Base-by-base conservation (phyloP, 2,888 invertebrate genomes). In the Acleris cristana region DNA sequence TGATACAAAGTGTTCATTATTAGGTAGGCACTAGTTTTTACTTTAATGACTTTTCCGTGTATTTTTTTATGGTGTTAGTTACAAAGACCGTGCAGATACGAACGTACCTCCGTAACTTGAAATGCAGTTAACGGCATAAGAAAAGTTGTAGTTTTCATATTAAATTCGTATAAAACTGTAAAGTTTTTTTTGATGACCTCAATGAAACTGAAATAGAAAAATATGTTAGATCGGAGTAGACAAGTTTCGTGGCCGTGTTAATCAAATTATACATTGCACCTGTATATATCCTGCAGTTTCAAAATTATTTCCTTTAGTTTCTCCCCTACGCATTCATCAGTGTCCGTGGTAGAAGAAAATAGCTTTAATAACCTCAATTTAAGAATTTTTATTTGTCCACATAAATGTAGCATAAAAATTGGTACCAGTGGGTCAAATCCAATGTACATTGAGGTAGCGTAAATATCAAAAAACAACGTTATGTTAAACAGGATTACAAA, bases 351-450 rank as follows among this genome's bases (percentile, higher is more conserved):
- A 45, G 80, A 71, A 0, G 70, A 59, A 60, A 87, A 82, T 8
- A 85, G 48, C 48, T 72, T 79, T n/a, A 66, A 67, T 48, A 90
- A 78, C 48, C 80, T 78, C n/a, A 65, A 70, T 45, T 79, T 84
- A 0, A 87, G 75, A 16, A 91, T 67, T 23, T 88, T 82, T 4
- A 89, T 70, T 63, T 90, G 89, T 4, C 89, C 88, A 69, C 89
- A 87, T 6, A 78, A 74, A 63, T 91, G 89, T 34, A 88, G 65
- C 71, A 88, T 77, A 69, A 88, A 85, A 74, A 89, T 87, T 0
- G 88, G 87, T 1, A 85, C 81, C n/a, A 91, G 68, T 2, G 90
- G 84, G 75, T 91, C 90, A 70, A 89, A 90, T 3, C 85, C 85
- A 0, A 84, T 72, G 26, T 82, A 87, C 72, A 86, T 78, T 0